Evolutionary conservation across 2,113 vertebrate genomes (phyloP), one percentile per base, ranked within the genome.

Genomic region (Eudyptes chrysolophus): DNA sequence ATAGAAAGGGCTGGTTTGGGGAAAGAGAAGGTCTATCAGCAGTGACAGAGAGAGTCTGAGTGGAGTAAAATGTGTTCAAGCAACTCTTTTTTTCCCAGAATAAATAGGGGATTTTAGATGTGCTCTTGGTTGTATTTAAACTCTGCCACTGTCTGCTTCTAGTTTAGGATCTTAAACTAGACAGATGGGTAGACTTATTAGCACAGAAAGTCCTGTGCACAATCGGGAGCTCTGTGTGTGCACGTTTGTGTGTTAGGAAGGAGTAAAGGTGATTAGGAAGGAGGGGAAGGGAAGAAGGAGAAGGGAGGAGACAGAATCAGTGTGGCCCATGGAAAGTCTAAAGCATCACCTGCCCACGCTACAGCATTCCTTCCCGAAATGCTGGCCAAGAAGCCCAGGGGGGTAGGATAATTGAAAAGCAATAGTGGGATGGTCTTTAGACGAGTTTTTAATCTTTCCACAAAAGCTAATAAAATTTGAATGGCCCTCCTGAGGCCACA

Each of bases 371-470:
- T 76, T 10, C 55, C 80, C 11, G 5, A 78, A 92, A 68, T 2
- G 16, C 52, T 51, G 20, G 22, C 88, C 74, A 36, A 21, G 81
- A 48, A 60, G 30, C 48, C 60, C 51, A 25, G 62, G 61, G 32
- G 72, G 21, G 29, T 3, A 38, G 60, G 27, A 46, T 74, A 75
- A 94, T 84, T 84, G 80, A 68, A 92, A 94, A 94, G 68, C 68
- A 75, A 14, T 34, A 54, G 75, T 29, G 42, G 40, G 90, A 89
- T 68, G 72, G 86, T 49, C 76, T 71, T 74, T 71, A 71, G 90
- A 76, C 52, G 94, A 80, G 61, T 62, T 95, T 97, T 97, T 94
- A 96, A 95, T 65, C 92, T 87, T 82, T 16, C 92, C 90, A 89
- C 90, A 87, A 92, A 89, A 92, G 10, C 87, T 90, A 89, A 87